phyloP scores from a whole-genome alignment of 2,888 invertebrate species.

The Lottia scabra region DNA sequence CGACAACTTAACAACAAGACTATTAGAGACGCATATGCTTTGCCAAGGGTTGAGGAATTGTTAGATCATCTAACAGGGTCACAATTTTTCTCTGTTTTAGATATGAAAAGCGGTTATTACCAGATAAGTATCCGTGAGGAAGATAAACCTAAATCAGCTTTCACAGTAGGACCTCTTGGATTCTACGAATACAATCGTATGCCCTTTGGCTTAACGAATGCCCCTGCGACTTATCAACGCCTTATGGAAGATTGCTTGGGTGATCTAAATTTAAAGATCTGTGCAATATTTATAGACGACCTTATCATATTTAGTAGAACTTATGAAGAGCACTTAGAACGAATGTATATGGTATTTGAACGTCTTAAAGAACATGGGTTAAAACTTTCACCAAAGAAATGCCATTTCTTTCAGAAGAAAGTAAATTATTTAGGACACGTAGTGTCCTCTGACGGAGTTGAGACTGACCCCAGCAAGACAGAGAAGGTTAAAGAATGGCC shows the following conservation, averaged over 20 bases:
- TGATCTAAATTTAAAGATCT: background rate
- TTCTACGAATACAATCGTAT: background rate
- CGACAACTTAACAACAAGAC: conserved; percentile 15
- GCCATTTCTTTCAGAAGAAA: background rate
- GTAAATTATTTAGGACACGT: background rate
- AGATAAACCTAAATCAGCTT: background rate
- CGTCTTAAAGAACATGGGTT: background rate
- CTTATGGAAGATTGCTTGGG: background rate
- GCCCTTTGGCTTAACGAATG: background rate
- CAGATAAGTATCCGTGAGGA: background rate
- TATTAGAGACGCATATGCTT: conserved; percentile 9
- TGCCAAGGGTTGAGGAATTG: conserved; percentile 15
- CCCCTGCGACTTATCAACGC: background rate
- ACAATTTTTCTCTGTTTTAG: background rate
- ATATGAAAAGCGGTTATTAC: background rate
- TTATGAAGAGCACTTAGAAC: background rate
- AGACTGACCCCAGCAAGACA: background rate
- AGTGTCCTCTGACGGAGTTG: background rate
- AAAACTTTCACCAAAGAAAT: background rate
- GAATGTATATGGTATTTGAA: background rate
- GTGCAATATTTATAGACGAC: background rate
- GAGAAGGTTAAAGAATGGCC: background rate
- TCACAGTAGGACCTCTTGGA: background rate
- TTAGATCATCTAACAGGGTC: conserved; percentile 11
- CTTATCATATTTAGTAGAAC: background rate